Evolutionary conservation across 1,140 invertebrate species (phyloP).

Genomic region (Rhyzopertha dominica): DNA sequence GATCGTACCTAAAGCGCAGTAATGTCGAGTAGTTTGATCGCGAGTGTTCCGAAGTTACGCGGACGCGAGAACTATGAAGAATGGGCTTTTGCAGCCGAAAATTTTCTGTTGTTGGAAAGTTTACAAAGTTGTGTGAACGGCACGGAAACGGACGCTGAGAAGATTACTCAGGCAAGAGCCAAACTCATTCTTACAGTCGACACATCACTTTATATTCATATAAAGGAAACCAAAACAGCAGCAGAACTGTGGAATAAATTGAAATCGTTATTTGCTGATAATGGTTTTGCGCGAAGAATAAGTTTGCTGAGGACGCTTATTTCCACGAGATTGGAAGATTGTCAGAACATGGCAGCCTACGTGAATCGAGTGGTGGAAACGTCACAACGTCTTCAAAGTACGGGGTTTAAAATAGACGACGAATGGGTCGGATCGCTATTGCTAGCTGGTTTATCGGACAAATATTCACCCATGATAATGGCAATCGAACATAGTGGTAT

Average conservation of each 20-base stretch:
- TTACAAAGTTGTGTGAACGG: conserved; percentile 12
- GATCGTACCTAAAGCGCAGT: no score
- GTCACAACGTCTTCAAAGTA: no score
- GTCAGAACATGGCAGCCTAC: conserved; percentile 18
- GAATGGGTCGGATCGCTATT: conserved; percentile 35
- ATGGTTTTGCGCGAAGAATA: conserved; percentile 15
- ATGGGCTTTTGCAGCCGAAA: conserved; percentile 22
- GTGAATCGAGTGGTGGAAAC: conserved; percentile 21
- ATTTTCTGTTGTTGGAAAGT: conserved; percentile 23
- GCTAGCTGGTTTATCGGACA: conserved; percentile 36
- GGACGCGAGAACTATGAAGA: conserved; percentile 23
- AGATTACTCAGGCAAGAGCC: conserved; percentile 5
- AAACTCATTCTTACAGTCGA: conserved; percentile 12
- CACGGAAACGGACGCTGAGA: conserved; percentile 3
- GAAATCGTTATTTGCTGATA: conserved; percentile 12
- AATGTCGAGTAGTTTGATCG: conserved; percentile 9
- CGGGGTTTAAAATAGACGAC: no score
- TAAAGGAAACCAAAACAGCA: conserved; percentile 10
- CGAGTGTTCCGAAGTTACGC: conserved; percentile 19
- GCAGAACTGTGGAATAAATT: conserved; percentile 13
- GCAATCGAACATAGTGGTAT: conserved; percentile 36
- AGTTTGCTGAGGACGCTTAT: conserved; percentile 16
- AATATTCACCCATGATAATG: conserved; percentile 41
- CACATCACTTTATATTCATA: conserved; percentile 13
- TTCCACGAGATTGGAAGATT: conserved; percentile 21